Conservation (phyloP, 2,113 vertebrate species). For the Corapipo altera region DNA sequence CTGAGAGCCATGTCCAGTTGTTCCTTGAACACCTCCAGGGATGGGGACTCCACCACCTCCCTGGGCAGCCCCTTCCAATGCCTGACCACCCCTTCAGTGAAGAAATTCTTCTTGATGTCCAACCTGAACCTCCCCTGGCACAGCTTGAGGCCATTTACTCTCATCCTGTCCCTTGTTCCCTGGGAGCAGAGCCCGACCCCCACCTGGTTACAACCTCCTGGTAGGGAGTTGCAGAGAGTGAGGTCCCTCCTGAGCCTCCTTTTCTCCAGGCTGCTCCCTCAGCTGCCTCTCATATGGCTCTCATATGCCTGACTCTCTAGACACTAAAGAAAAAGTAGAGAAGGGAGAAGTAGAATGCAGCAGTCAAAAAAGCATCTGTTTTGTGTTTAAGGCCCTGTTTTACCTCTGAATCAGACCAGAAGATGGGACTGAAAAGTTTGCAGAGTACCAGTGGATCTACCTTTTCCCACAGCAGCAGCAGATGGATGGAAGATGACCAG, state of each 20-base stretch:
- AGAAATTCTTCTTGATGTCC: background rate
- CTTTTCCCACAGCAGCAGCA: background rate
- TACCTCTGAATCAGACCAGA: background rate
- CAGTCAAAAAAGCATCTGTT: background rate
- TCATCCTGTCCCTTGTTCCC: background rate
- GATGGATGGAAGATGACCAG: background rate
- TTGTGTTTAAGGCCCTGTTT: background rate
- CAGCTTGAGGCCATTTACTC: rapidly evolving
- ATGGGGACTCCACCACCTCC: background rate
- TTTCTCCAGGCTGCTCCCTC: background rate
- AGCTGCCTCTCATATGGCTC: background rate
- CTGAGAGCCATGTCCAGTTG: background rate
- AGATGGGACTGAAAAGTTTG: background rate
- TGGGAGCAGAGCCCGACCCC: rapidly evolving
- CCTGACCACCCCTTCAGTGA: background rate
- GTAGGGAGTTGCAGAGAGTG: background rate
- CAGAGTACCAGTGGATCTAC: background rate
- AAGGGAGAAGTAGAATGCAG: background rate
- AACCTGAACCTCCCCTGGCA: rapidly evolving
- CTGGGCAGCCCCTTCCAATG: background rate
- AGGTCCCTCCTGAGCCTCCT: background rate
- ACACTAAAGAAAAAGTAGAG: background rate
- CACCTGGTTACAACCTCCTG: background rate
- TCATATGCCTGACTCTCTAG: background rate
- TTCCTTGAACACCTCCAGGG: background rate